Evolutionary conservation across 2,888 invertebrate species (phyloP).

Genomic region (Listrodromus nycthemerus): DNA sequence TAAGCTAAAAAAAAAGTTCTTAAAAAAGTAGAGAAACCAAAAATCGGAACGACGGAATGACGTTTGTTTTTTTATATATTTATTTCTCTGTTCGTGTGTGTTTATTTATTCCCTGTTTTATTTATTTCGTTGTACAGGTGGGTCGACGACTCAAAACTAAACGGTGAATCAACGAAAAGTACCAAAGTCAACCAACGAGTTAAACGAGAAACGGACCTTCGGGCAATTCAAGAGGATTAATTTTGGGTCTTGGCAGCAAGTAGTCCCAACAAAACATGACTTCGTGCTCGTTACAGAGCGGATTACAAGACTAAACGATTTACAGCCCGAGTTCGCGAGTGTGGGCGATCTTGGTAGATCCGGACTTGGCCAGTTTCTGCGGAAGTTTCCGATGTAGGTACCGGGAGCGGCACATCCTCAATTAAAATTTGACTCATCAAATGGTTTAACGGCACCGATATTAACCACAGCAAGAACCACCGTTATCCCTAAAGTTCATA

Average conservation of each 20-base stretch:
- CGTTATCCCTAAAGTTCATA: not conserved
- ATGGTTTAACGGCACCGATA: slow-evolving; percentile 39
- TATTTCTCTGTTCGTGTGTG: no score
- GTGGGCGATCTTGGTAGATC: slow-evolving; percentile 68
- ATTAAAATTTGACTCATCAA: slow-evolving; percentile 66
- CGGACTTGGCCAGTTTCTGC: slow-evolving; percentile 67
- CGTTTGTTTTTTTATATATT: no score
- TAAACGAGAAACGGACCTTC: no score
- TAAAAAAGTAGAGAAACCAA: no score
- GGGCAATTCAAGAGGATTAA: not conserved
- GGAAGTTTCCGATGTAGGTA: slow-evolving; percentile 60
- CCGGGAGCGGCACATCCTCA: slow-evolving; percentile 68
- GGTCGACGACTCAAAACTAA: no score
- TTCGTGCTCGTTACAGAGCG: slow-evolving; percentile 36
- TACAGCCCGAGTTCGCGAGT: slow-evolving; percentile 37
- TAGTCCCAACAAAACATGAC: slow-evolving; percentile 29
- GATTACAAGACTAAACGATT: slow-evolving; percentile 57
- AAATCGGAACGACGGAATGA: no score
- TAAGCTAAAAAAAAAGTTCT: no score
- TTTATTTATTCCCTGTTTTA: no score
- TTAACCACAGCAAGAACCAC: slow-evolving; percentile 25
- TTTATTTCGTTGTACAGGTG: no score
- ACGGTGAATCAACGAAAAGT: no score
- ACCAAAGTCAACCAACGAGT: no score
- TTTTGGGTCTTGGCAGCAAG: not conserved